Base-by-base conservation (phyloP, 2,797 vertebrate species). In the Macroramphosus scolopax region DNA sequence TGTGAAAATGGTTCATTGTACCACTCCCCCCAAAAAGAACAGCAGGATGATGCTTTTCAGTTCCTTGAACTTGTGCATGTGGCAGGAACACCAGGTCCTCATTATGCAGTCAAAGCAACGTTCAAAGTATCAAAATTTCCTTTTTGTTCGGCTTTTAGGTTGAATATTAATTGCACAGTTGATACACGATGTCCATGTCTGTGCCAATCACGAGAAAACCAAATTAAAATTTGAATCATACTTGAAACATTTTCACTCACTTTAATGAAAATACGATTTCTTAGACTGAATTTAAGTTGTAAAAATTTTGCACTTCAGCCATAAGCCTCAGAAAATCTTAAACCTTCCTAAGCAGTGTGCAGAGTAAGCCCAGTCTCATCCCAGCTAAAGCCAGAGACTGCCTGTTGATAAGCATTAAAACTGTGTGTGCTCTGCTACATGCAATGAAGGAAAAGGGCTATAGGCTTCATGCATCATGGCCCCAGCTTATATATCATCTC, bases 401-500 rank as follows among this genome's bases (percentile, higher is more conserved):
- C 50, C 71, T 56, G 42, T 51, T 76, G 70, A 78, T 78, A 82
- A 80, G 63, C 53, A 54, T 51, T 31, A 52, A 65, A 75, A 73
- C 48, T 72, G 64, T 64, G 52, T 44, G 28, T 44, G 41, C 40
- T 42, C 48, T 54, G 60, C 47, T 40, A 49, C 53, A 57, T 64
- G 53, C 26, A 25, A 68, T 46, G 55, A 57, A 45, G 49, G 61
- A 77, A 78, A 75, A 67, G 62, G 51, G 56, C 68, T 72, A 43
- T 39, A 63, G 58, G 66, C 66, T 61, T 78, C 53, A 78, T 22
- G 32, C 77, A 63, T 77, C 60, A 69, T 62, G 48, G 30, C 46
- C 51, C 40, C 39, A 51, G 51, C 49, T 60, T 55, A 63, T 30
- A 74, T 41, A 72, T 69, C 48, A 51, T 58, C 58, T 45, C 28